Base-by-base conservation (phyloP, 2,113 vertebrate genomes). In the Probosciger aterrimus region DNA sequence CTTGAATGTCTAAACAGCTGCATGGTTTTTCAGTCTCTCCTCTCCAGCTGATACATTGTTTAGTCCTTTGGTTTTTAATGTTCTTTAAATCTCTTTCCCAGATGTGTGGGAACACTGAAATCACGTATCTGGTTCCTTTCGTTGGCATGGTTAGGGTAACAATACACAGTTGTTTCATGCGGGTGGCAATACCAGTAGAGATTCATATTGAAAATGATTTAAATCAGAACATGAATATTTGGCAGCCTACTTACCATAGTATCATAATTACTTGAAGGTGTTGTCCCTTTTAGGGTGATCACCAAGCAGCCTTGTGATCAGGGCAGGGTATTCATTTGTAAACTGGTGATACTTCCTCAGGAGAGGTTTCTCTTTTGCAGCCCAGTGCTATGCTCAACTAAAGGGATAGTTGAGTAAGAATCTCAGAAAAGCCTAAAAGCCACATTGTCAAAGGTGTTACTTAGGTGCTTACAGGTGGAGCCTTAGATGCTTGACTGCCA, bases 11-110 rank as follows among this genome's bases (percentile, higher is more conserved):
- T 82, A 50, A 95, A 88, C 87, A 92, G 53, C 80, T 95, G 68
- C 25, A 24, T 46, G 23, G 10, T 18, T 80, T 86, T 84, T 62
- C 53, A 62, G 47, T 73, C 41, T 94, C 55, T 71, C 50, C 35
- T 88, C 88, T 82, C 84, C 78, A 85, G 9, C 31, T 77, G 67
- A 73, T 82, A 30, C 1, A 76, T 94, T 24, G 25, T 67, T 95
- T 91, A 82, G 28, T 87, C n/a, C 37, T 73, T 74, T 91, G 25
- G 0, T 1, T 69, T 69, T 65, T 82, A 70, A 67, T 14, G 7
- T 9, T 57, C 27, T 80, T 92, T 23, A 85, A 93, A 95, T 95
- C 27, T 80, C 49, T 91, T 93, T 82, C 63, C 67, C 87, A 94
- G 87, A 89, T 93, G 82, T 74, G 18, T 94, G 41, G 24, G 25